Evolutionary conservation across 1,140 invertebrate species (phyloP).

Genomic region (Diachasma alloeum): DNA sequence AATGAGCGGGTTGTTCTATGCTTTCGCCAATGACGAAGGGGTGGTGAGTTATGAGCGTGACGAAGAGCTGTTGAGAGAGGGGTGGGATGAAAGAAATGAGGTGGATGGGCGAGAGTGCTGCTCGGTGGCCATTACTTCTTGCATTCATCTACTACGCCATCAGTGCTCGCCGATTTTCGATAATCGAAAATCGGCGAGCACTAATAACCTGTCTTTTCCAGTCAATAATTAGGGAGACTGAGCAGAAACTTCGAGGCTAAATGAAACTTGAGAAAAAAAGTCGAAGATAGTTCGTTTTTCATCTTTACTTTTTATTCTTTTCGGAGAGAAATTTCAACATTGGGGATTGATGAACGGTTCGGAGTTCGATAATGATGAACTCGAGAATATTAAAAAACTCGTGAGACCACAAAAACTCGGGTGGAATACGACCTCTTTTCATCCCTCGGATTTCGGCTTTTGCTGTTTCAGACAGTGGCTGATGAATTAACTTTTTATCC

Average conservation of each 20-base stretch:
- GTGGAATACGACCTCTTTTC: background rate
- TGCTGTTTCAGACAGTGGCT: background rate
- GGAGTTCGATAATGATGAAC: background rate
- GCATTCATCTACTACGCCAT: background rate
- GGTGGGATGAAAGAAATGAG: background rate
- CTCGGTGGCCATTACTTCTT: constrained; percentile 23
- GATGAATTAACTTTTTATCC: background rate
- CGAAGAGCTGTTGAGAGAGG: background rate
- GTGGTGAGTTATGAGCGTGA: constrained; percentile 49
- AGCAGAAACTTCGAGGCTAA: background rate
- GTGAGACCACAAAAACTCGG: constrained; percentile 23
- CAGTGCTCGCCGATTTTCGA: background rate
- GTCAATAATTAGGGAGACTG: constrained; percentile 3
- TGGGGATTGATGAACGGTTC: background rate
- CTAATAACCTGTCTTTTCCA: background rate
- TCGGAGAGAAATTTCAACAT: background rate
- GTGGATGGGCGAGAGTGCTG: background rate
- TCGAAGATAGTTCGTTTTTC: background rate
- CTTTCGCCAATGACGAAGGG: constrained; percentile 22
- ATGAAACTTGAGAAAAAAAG: background rate
- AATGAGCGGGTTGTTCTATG: background rate
- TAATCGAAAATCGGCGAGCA: too few species aligned
- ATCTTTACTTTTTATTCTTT: background rate
- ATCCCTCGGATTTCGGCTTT: background rate
- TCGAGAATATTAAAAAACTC: background rate